Base-by-base conservation (phyloP, 1,140 invertebrate species). In the Pomacea maculata region DNA sequence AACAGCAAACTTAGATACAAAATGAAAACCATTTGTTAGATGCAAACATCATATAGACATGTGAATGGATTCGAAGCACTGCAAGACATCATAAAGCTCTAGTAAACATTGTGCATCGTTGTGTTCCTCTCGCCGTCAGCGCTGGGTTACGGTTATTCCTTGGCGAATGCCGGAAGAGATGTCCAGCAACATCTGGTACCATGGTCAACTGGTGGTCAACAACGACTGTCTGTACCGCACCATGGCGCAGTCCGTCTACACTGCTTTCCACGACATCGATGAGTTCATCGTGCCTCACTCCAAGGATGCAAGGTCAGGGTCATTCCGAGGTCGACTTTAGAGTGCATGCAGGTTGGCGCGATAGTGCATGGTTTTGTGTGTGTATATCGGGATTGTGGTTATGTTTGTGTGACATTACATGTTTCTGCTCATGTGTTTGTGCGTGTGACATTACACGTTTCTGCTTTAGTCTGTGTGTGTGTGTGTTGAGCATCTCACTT, bases 141-240 rank as follows among this genome's bases (percentile, higher is more conserved):
- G 84, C 52, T 77, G 84, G 17, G 84, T 86, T 0, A 88, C 86
- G 14, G 78, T 88, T 1, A 83, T 91, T 57, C 87, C 84, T 1
- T 91, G 88, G 88, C 70, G 68, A 21, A 61, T 91, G 29, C 90
- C 90, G 1, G 21, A 52, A 11, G n/a, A 67, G 17, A 82, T 90
- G 15, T 25, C 64, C 14, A 82, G 80, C 29, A 52, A 61, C 0
- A 87, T 91, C 45, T 91, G 90, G 90, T 91, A 91, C 83, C 85
- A 91, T 68, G 91, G 90, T 8, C 91, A 91, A 77, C 82, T 91
- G 25, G 76, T 88, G 61, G 87, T 87, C 11, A 86, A 90, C 76
- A 90, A 91, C 82, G 91, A 91, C 85, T 91, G 91, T 80, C 80
- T 91, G 15, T 90, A 90, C 83, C 80, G 91, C 14, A 83, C 86